Conservation (phyloP, 2,888 invertebrate genomes). For the Phania funesta region DNA sequence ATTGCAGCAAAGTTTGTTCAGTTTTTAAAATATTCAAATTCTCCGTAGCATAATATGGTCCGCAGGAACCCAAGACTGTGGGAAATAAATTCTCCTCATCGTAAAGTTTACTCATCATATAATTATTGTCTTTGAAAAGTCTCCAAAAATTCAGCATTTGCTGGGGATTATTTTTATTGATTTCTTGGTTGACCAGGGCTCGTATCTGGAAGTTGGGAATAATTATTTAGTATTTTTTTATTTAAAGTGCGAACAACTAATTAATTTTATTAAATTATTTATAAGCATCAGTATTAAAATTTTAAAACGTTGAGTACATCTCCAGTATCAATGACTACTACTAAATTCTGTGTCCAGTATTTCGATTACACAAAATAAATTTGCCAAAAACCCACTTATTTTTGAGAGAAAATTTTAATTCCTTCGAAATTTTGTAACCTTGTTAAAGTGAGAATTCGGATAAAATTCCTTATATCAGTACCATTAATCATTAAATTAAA, state of each 20-base stretch:
- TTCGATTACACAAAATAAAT: no score
- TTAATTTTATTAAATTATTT: no score
- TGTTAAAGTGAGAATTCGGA: no score
- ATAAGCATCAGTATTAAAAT: no score
- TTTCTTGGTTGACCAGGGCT: conserved; percentile 78
- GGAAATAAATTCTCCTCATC: conserved; percentile 79
- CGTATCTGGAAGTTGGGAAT: conserved; percentile 72
- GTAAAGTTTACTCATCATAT: conserved; percentile 79
- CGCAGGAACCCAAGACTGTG: conserved; percentile 77
- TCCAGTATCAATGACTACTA: no score
- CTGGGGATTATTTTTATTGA: conserved; percentile 76
- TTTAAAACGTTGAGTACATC: no score
- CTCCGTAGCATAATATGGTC: conserved; percentile 79
- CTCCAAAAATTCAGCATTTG: conserved; percentile 79
- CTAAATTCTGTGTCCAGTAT: no score
- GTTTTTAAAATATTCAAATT: conserved; percentile 75
- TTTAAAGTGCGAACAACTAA: not conserved
- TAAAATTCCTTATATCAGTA: no score
- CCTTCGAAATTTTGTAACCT: no score
- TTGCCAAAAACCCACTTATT: no score
- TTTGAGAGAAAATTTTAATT: no score
- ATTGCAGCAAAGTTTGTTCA: conserved; percentile 75
- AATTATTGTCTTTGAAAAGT: conserved; percentile 79
- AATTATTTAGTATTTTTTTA: not conserved
- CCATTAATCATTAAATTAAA: no score